Percentiles rank a stretch among this genome's conserved stretches.
Conservation (phyloP, 2,888 invertebrate genomes). For the Ischnus inquisitorius region DNA sequence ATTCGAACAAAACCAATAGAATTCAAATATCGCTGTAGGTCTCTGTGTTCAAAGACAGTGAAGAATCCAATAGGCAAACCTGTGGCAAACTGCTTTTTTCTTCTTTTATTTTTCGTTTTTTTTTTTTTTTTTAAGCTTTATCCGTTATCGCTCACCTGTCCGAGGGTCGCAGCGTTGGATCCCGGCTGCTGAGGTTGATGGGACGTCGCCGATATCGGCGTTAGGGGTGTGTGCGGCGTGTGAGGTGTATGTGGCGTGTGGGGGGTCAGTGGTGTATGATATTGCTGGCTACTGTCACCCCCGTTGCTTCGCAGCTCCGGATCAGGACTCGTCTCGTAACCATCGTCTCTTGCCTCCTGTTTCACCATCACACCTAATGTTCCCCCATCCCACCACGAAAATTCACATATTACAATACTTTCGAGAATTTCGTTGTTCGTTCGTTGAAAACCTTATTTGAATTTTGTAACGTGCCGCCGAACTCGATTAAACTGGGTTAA, state of each 20-base stretch:
- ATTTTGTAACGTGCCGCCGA: not conserved
- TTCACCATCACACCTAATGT: slow-evolving; percentile 83
- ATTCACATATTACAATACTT: slow-evolving; percentile 8
- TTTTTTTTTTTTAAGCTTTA: slow-evolving; percentile 13
- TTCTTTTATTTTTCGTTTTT: not conserved
- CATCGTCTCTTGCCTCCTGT: slow-evolving; percentile 94
- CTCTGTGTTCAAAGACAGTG: not conserved
- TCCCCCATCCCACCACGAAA: slow-evolving; percentile 18
- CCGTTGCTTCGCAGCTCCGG: slow-evolving; percentile 86
- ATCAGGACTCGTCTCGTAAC: slow-evolving; percentile 94
- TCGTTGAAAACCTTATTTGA: not conserved
- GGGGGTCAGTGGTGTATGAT: slow-evolving; percentile 85
- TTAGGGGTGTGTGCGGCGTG: slow-evolving; percentile 84
- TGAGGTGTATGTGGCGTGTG: slow-evolving; percentile 85
- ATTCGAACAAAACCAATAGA: not conserved
- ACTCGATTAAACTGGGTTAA: not conserved
- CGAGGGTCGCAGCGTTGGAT: slow-evolving; percentile 82
- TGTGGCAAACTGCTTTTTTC: not conserved
- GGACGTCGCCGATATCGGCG: slow-evolving; percentile 84
- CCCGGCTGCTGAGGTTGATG: slow-evolving; percentile 84
- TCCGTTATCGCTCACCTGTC: slow-evolving; percentile 80
- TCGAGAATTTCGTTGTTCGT: not conserved
- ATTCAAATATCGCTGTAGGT: not conserved
- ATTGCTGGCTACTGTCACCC: slow-evolving; percentile 84
- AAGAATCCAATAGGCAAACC: not conserved